Base-by-base conservation (phyloP, 2,888 invertebrate genomes). In the Trichopria drosophilae region DNA sequence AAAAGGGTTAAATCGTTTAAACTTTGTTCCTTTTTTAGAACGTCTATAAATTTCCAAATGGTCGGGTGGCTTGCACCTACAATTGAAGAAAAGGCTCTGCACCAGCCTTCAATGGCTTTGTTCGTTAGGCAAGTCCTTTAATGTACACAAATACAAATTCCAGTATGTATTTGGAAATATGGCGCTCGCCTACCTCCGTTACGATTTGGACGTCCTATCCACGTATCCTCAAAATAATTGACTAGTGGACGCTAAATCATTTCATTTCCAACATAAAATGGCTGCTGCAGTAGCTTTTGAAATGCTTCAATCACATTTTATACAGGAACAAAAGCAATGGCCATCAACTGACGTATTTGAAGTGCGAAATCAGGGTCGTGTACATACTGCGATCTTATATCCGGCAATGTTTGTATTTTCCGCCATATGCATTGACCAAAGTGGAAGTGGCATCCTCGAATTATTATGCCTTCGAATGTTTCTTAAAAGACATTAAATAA, bases 71-170 rank as follows among this genome's bases (percentile, higher is more conserved):
- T 43, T 6, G 36, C 36, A 19, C 7, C n/a, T 9, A 49, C 15
- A 4, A 16, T 9, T 6, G 12, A 12, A 12, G 32, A 19, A 12
- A 49, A 49, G 3, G 40, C 13, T 29, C 34, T 9, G 19, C 45
- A 45, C 51, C 51, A 51, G 9, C 39, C 51, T 26, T 51, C 51
- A 2, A 32, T n/a, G 1, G 40, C 22, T 32, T 45, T 51, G 15
- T 37, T 34, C 12, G 50, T 39, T 7, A 2, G 37, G 37, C 5
- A 19, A 7, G 19, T 39, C 34, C 2, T 39, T 15, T 5, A 39
- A 39, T 3, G 16, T 16, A 12, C 31, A 7, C 7, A 40, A 19
- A 22, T 51, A 45, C n/a, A 29, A 32, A 32, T 32, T 39, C 45
- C 51, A 51, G 15, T 36, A 3, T 7, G 4, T 3, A n/a, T 6